Evolutionary conservation across 2,888 invertebrate species (phyloP).

Genomic region (Auanema sp.): DNA sequence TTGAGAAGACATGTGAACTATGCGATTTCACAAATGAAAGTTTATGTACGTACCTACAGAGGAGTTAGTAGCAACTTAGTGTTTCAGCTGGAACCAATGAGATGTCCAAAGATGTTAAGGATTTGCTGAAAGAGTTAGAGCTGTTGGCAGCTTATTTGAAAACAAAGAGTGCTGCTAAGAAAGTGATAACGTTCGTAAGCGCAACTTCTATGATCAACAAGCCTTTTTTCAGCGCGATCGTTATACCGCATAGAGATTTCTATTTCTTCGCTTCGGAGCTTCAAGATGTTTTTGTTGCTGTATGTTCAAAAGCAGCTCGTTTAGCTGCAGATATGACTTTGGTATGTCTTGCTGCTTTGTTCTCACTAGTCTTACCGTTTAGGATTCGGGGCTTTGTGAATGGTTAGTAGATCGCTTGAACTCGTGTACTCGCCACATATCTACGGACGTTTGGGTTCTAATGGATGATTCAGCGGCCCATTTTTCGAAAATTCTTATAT

Average conservation of each 20-base stretch:
- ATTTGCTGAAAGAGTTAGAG: slow-evolving; percentile 14
- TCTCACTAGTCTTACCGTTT: not conserved
- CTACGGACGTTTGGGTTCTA: slow-evolving; percentile 37
- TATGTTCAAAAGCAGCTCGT: slow-evolving; percentile 19
- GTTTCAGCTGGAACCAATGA: slow-evolving; percentile 8
- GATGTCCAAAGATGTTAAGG: slow-evolving; percentile 15
- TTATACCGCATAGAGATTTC: slow-evolving; percentile 16
- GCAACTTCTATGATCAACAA: no score
- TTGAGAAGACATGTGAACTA: slow-evolving; percentile 7
- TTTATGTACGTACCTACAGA: not conserved
- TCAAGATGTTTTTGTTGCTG: slow-evolving; percentile 22
- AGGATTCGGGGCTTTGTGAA: slow-evolving; percentile 18
- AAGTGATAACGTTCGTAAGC: slow-evolving; percentile 11
- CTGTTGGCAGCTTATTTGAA: slow-evolving; percentile 17
- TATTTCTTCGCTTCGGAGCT: slow-evolving; percentile 18
- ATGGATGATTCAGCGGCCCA: slow-evolving; percentile 34
- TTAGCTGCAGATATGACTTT: slow-evolving; percentile 10
- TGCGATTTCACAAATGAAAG: slow-evolving; percentile 1
- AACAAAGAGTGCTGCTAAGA: slow-evolving; percentile 14
- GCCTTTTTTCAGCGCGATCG: slow-evolving; percentile 7
- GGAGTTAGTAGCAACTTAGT: not conserved
- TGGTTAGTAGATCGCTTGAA: slow-evolving; percentile 20
- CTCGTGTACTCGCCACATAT: slow-evolving; percentile 13
- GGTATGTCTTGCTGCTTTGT: not conserved
- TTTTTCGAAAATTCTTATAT: slow-evolving; percentile 24